A percentile compares a stretch with the other conserved stretches of the same genome.
phyloP scores from a whole-genome alignment of 2,113 vertebrate species.

The Excalfactoria chinensis region DNA sequence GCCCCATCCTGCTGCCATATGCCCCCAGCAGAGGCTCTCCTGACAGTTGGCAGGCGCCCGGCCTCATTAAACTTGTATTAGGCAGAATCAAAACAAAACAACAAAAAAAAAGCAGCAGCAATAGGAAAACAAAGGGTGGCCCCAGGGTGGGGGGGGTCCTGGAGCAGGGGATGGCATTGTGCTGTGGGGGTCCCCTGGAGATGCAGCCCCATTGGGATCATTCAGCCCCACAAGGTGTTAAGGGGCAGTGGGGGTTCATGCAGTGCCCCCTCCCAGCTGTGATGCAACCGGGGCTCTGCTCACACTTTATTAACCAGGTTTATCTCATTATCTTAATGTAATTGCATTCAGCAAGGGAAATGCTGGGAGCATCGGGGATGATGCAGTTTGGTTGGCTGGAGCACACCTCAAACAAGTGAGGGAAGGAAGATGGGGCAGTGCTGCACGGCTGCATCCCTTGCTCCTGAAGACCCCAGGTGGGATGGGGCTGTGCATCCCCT shows the following conservation, averaged over 20 bases:
- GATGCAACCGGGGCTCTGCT: not conserved
- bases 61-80: constrained; percentile 70
- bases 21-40: not conserved
- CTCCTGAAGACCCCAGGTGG: not conserved
- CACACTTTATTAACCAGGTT: not conserved
- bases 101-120: not conserved
- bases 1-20: not conserved
- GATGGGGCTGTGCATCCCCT: too few species aligned
- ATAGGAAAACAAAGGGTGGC: constrained; percentile 44
- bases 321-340: not conserved
- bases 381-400: not conserved
- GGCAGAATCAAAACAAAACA: not conserved
- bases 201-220: not conserved
- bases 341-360: not conserved
- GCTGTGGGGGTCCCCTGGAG: not conserved
- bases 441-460: not conserved
- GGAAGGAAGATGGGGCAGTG: not conserved
- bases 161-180: accelerated
- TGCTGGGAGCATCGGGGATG: accelerated
- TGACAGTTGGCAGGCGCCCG: constrained; percentile 22
- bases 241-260: not conserved
- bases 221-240: accelerated
- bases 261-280: not conserved
- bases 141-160: not conserved
- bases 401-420: not conserved